Percentiles rank a stretch among this genome's conserved stretches.
phyloP scores from a whole-genome alignment of 2,888 invertebrate species.

The Trachelus tabidus region DNA sequence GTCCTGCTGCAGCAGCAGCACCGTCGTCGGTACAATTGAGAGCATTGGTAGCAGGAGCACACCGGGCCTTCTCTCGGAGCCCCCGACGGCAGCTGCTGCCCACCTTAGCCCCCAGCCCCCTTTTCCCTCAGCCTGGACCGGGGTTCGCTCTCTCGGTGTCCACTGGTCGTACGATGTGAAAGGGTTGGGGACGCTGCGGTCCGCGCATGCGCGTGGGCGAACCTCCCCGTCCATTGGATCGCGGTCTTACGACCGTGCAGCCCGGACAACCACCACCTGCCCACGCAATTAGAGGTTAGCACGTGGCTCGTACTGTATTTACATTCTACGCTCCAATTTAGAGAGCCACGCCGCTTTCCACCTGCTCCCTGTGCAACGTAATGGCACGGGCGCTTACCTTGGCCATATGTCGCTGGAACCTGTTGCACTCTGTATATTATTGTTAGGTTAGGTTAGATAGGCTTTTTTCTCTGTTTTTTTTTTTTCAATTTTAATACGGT shows the following conservation, averaged over 20 bases:
- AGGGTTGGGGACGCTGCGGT: not conserved
- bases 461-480: not conserved
- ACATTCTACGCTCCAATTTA: slow-evolving; percentile 18
- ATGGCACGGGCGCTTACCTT: slow-evolving; percentile 1
- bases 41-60: not conserved
- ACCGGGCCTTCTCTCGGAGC: slow-evolving; percentile 34
- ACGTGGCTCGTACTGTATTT: slow-evolving; percentile 32
- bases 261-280: slow-evolving; percentile 39
- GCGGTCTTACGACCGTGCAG: not conserved
- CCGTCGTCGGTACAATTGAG: not conserved
- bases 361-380: slow-evolving; percentile 21
- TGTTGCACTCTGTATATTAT: slow-evolving; percentile 9
- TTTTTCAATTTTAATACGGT: not conserved
- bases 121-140: not conserved
- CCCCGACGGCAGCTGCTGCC: slow-evolving; percentile 21
- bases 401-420: slow-evolving; percentile 8
- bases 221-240: not conserved
- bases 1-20: slow-evolving; percentile 23
- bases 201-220: not conserved
- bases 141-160: not conserved
- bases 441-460: not conserved
- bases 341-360: slow-evolving; percentile 23
- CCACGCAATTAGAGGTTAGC: slow-evolving; percentile 38
- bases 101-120: not conserved
- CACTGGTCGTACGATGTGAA: not conserved